A percentile compares a stretch with the other conserved stretches of the same genome.
These are phyloP conservation scores for Loripinus fragilis DNA, from an alignment of 2,888 invertebrate genomes.

Conservation along the genomic window DNA sequence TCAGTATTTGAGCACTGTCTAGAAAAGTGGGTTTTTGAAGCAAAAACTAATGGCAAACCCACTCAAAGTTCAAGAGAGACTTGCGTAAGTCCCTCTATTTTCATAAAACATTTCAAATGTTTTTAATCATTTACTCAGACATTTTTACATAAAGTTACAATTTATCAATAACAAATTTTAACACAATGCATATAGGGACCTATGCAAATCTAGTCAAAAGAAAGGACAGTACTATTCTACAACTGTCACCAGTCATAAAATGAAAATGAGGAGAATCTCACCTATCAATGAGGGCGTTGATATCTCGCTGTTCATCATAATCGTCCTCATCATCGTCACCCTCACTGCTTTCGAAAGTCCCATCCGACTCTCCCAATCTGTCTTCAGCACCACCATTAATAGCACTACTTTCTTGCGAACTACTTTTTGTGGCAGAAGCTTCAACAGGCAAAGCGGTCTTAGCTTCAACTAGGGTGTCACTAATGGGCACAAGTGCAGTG, in stretches of 20 bases:
- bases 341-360: constrained; percentile 31
- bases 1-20: too few species aligned
- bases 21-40: too few species aligned
- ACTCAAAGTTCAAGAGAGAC: too few species aligned
- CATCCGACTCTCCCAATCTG: constrained; percentile 26
- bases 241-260: background rate
- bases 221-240: background rate
- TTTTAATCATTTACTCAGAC: too few species aligned
- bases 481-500: constrained; percentile 36
- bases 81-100: too few species aligned
- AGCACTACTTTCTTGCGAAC: constrained; percentile 19
- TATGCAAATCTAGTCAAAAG: too few species aligned
- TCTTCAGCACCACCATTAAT: constrained; percentile 13
- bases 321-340: constrained; percentile 60
- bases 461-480: constrained; percentile 28
- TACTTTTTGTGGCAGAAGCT: constrained; percentile 38
- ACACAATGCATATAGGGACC: background rate
- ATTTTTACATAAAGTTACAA: too few species aligned
- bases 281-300: constrained; percentile 76
- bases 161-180: too few species aligned
- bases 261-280: constrained; percentile 41
- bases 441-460: constrained; percentile 30
- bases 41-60: too few species aligned
- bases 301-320: constrained; percentile 73
- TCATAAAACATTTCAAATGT: too few species aligned